A percentile compares a stretch with the other conserved stretches of the same genome.
Conservation (phyloP, 2,888 invertebrate species). For the Lasioglossum pauxillum region DNA sequence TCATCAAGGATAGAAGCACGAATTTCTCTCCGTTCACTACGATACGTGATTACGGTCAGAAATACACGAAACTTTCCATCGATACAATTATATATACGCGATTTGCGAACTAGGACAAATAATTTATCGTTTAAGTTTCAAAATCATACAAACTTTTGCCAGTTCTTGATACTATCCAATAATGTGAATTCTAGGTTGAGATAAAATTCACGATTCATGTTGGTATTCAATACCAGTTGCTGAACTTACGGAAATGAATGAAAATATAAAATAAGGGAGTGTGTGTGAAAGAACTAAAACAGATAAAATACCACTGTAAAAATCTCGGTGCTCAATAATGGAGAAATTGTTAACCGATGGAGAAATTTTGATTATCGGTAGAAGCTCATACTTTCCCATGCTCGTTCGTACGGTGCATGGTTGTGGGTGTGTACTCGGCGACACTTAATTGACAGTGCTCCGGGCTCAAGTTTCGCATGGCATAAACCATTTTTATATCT, state of each 20-base stretch:
- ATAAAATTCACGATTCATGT: not conserved
- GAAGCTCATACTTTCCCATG: conserved; percentile 66
- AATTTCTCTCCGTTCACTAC: not conserved
- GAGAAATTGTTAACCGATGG: conserved; percentile 39
- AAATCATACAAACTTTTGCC: not conserved
- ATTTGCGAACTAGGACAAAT: not conserved
- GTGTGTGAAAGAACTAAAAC: not conserved
- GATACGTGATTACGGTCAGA: not conserved
- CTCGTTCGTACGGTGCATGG: conserved; percentile 56
- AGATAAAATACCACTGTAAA: not conserved
- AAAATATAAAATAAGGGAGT: not conserved
- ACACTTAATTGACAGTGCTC: conserved; percentile 78
- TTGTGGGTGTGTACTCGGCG: conserved; percentile 62
- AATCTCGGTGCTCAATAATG: not conserved
- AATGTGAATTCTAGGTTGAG: not conserved
- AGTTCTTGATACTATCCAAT: not conserved
- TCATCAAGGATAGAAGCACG: not conserved
- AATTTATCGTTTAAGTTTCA: not conserved
- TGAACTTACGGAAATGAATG: not conserved
- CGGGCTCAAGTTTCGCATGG: conserved; percentile 78
- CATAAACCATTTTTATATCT: conserved; percentile 80
- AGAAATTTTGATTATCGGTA: conserved; percentile 41
- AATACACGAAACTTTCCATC: not conserved
- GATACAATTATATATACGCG: not conserved
- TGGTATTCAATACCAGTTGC: not conserved